phyloP scores from a whole-genome alignment of 2,113 vertebrate genomes.

The Puntigrus tetrazona region DNA sequence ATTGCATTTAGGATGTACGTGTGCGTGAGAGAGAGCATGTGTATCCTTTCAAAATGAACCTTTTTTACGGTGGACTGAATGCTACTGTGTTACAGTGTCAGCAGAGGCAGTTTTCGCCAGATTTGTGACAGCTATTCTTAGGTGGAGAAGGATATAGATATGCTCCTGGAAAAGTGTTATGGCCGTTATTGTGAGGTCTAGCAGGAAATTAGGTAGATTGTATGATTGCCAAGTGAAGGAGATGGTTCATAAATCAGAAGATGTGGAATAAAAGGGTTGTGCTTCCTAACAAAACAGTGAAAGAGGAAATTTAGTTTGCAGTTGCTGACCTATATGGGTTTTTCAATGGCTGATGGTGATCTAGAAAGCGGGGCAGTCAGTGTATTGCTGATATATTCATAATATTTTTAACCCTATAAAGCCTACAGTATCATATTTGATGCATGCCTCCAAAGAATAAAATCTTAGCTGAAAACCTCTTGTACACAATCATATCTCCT shows the following conservation, averaged over 20 bases:
- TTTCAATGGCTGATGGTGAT: not conserved
- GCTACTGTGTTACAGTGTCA: constrained; percentile 8
- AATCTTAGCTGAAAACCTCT: not conserved
- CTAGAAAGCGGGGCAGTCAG: constrained; percentile 3
- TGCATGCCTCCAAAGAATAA: not conserved
- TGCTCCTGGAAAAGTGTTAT: constrained; percentile 7
- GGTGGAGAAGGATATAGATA: constrained; percentile 10
- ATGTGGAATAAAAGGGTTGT: not conserved
- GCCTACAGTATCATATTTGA: not conserved
- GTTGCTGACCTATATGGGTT: constrained; percentile 6
- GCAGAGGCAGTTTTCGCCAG: not conserved
- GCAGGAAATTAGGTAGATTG: constrained; percentile 10
- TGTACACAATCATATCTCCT: not conserved
- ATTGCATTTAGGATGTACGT: not conserved
- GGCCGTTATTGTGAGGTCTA: constrained; percentile 7
- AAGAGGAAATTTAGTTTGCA: not conserved
- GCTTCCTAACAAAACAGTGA: not conserved
- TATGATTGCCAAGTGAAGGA: not conserved
- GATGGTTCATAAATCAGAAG: not conserved
- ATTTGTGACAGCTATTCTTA: constrained; percentile 3
- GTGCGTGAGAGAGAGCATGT: not conserved
- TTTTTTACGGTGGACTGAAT: constrained; percentile 2
- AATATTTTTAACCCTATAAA: not conserved
- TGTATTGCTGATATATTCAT: not conserved
- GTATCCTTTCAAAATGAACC: not conserved